phyloP scores from a whole-genome alignment of 2,113 vertebrate species.

The Leucopternis melanops region DNA sequence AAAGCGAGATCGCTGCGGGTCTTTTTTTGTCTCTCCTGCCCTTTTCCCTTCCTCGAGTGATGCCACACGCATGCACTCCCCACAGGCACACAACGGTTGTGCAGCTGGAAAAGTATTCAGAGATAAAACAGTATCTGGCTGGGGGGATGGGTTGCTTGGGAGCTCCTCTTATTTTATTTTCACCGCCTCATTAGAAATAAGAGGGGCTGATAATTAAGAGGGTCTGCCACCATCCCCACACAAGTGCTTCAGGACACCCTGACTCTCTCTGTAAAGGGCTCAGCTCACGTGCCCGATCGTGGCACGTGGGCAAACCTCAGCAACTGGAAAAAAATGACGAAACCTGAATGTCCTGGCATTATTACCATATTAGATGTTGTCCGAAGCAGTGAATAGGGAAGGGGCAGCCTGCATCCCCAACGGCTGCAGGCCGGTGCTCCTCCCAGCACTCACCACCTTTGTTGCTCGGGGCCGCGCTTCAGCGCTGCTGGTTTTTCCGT shows the following conservation, averaged over 20 bases:
- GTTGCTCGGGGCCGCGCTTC: rapidly evolving
- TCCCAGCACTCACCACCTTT: background rate
- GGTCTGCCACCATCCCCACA: background rate
- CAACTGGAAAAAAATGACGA: background rate
- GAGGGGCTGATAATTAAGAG: background rate
- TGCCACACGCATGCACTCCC: too few relatives aligned
- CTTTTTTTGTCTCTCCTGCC: background rate
- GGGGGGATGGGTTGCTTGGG: background rate
- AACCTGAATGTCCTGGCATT: background rate
- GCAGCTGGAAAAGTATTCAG: background rate
- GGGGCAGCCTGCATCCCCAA: rapidly evolving
- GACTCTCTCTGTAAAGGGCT: background rate
- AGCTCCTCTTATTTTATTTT: background rate
- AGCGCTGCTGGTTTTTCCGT: background rate
- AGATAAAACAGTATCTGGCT: background rate
- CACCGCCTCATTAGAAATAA: background rate
- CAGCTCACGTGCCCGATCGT: rapidly evolving
- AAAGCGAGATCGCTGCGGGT: too few relatives aligned
- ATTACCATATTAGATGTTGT: background rate
- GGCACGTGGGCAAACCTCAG: rapidly evolving
- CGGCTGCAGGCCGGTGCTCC: rapidly evolving
- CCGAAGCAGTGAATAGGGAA: background rate
- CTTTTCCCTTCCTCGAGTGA: background rate
- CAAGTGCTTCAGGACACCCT: background rate
- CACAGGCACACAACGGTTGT: background rate